phyloP scores from a whole-genome alignment of 2,797 vertebrate species.

The Molossus alvarezi region DNA sequence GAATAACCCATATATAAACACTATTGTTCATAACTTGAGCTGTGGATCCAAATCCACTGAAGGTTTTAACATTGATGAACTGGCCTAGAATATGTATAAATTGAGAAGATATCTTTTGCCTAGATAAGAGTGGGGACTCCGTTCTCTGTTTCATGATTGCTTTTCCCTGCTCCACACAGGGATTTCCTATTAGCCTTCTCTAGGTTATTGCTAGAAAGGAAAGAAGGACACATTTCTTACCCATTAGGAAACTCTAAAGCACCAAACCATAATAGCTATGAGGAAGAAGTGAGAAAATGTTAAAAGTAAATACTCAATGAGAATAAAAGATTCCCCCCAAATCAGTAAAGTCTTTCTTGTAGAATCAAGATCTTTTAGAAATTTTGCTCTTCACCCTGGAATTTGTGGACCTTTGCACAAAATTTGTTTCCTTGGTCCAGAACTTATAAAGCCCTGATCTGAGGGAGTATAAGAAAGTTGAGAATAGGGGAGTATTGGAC shows the following conservation, averaged over 20 bases:
- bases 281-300: background rate
- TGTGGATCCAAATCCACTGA: background rate
- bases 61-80: slow-evolving; percentile 8
- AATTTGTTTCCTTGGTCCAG: background rate
- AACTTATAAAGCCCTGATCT: background rate
- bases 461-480: background rate
- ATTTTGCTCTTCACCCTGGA: background rate
- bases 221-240: background rate
- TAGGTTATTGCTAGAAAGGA: background rate
- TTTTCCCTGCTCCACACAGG: background rate
- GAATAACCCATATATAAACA: background rate
- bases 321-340: background rate
- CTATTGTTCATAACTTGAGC: background rate
- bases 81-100: background rate
- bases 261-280: background rate
- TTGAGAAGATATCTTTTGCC: background rate
- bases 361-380: slow-evolving; percentile 1
- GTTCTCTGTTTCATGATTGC: background rate
- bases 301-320: background rate
- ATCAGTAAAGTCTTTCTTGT: background rate
- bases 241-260: background rate
- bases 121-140: background rate
- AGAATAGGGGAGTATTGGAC: background rate
- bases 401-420: slow-evolving; percentile 25
- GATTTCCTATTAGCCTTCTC: background rate